Evolutionary conservation across 2,888 invertebrate species (phyloP).

Genomic region (Callyntrura sp.): DNA sequence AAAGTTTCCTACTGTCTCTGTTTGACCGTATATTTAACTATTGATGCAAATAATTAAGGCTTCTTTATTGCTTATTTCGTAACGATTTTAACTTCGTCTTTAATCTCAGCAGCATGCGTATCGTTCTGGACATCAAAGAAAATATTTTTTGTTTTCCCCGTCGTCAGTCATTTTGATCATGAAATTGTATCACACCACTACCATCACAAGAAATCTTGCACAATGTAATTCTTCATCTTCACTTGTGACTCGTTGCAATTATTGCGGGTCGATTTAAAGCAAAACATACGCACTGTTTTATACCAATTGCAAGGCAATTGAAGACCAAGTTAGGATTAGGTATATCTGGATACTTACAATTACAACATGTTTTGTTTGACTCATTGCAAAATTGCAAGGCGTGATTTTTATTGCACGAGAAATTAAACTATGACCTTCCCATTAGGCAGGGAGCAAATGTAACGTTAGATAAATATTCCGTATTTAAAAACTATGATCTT

Average conservation of each 20-base stretch:
- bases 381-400: slow-evolving; percentile 12
- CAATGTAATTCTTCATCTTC: no score
- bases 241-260: background rate
- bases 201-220: no score
- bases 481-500: background rate
- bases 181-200: no score
- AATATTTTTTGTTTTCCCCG: no score
- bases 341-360: background rate
- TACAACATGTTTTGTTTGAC: background rate
- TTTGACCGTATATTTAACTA: no score
- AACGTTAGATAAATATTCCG: background rate
- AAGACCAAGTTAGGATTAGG: background rate
- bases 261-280: background rate
- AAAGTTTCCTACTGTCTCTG: no score
- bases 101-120: no score
- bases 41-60: no score
- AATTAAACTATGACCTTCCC: slow-evolving; percentile 40
- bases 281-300: background rate
- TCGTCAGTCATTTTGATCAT: no score
- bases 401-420: slow-evolving; percentile 15
- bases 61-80: no score
- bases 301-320: background rate
- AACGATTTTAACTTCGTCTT: no score
- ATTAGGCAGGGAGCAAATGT: background rate
- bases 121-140: no score